Evolutionary conservation across 1,140 invertebrate genomes (phyloP), one percentile per base, ranked within the genome.

Genomic region (Diachasma alloeum): DNA sequence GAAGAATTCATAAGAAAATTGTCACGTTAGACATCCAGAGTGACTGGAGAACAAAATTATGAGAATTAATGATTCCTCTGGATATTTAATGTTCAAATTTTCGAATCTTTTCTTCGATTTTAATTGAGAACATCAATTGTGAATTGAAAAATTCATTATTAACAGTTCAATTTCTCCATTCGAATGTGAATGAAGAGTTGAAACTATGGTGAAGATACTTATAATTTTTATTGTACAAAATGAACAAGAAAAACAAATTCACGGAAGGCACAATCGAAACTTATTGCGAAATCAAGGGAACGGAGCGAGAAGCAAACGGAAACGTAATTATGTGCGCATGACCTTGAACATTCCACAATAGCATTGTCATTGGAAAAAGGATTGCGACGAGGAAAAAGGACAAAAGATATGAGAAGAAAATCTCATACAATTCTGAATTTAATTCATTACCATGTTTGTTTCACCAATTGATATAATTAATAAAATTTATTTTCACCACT

Each of bases 321-420:
- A 15, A 26, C 2, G 13, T 26, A 66, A 26, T 36, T 26, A 39
- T 15, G 11, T 68, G n/a, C 10, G 26, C 36, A 36, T 68, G 6
- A 66, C 59, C 59, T 66, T 39, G 66, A 68, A 68, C 66, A 68
- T 68, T 68, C 66, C 66, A 68, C 9, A 37, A 15, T 39, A 4
- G 36, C 36, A 68, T 68, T 68, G 36, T 39, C 36, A 39, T 37
- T 39, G 36, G 36, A 31, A 31, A 31, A 31, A 31, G 31, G 31
- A 31, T 31, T 31, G 31, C 31, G 31, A 31, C 31, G 31, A 6
- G 2, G 31, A 6, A n/a, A n/a, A 36, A 36, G 11, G 10, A 66
- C 11, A 13, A 36, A 66, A 66, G 11, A 13, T 4, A 59, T 59
- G n/a, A 19, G 53, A 59, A 22, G 22, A 59, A 59, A 3, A 24